phyloP scores from a whole-genome alignment of 2,113 vertebrate genomes.

The Atrichornis clamosus region DNA sequence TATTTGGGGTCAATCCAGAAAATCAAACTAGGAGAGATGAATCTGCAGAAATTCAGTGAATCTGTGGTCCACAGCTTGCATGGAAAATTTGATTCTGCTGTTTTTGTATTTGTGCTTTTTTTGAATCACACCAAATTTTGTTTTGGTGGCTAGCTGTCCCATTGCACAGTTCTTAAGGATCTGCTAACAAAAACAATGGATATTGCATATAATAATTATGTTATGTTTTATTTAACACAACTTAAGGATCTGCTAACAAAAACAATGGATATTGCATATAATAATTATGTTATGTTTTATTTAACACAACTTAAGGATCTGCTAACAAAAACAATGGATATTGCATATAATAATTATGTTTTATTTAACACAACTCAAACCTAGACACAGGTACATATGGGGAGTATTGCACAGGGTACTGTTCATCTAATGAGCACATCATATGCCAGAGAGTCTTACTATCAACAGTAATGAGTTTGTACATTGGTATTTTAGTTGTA shows the following conservation, averaged over 20 bases:
- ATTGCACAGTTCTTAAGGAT: not conserved
- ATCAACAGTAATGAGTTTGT: not conserved
- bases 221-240: no score
- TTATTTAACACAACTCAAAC: not conserved
- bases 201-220: not conserved
- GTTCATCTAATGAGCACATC: not conserved
- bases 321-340: not conserved
- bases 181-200: not conserved
- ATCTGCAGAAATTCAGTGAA: not conserved
- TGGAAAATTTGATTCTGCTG: not conserved
- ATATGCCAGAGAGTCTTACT: not conserved
- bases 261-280: not conserved
- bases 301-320: not conserved
- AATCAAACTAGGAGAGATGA: not conserved
- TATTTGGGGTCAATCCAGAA: not conserved
- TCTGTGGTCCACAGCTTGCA: not conserved
- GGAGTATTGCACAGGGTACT: not conserved
- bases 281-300: not conserved
- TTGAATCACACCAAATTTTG: not conserved
- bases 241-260: not conserved
- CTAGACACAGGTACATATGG: not conserved
- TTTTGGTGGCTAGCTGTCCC: not conserved
- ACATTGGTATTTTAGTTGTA: rapidly evolving
- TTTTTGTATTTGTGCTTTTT: not conserved
- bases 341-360: not conserved